Conservation (phyloP, 2,888 invertebrate species). For the Diadegma fenestrale region DNA sequence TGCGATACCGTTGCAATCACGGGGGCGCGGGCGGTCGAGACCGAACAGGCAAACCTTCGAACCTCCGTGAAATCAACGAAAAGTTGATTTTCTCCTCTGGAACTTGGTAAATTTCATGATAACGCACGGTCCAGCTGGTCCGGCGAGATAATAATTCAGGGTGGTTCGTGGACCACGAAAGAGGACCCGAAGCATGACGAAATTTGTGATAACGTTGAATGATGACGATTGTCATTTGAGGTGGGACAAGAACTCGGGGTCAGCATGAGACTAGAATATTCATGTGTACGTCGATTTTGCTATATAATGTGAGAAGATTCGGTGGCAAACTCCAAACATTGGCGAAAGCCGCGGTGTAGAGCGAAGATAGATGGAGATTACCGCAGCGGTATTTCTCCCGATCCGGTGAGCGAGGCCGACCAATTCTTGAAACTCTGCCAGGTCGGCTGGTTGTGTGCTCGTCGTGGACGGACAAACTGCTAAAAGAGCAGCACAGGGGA, state of each 20-base stretch:
- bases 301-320: background rate
- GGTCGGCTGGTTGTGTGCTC: constrained; percentile 29
- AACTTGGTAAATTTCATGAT: background rate
- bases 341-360: constrained; percentile 2
- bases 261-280: background rate
- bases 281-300: background rate
- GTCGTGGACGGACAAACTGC: constrained; percentile 47
- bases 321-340: constrained; percentile 20
- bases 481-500: constrained; percentile 11
- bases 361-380: constrained; percentile 66
- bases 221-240: background rate
- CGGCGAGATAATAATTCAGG: background rate
- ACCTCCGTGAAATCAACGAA: too few species aligned
- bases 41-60: background rate
- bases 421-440: constrained; percentile 67
- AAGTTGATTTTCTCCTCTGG: background rate
- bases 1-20: background rate
- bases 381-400: constrained; percentile 66
- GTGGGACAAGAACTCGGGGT: background rate
- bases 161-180: background rate
- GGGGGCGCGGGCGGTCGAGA: background rate
- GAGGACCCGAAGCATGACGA: background rate
- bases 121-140: background rate
- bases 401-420: constrained; percentile 48
- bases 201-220: background rate